Base-by-base conservation (phyloP, 2,888 invertebrate species). In the Hirtodrosophila histrioides region DNA sequence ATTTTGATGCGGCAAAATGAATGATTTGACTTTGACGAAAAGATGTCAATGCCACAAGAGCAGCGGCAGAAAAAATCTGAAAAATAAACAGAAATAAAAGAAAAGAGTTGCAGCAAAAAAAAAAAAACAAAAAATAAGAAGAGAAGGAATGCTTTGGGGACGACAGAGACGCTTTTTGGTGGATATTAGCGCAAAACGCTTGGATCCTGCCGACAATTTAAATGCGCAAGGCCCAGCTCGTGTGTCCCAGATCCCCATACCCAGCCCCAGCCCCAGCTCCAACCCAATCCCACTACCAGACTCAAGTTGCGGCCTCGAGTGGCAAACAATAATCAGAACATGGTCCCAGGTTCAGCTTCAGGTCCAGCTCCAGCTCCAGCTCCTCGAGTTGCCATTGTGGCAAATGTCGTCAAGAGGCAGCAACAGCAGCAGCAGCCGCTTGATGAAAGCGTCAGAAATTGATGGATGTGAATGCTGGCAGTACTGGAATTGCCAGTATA, bases 21-120 rank as follows among this genome's bases (percentile, higher is more conserved):
- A 89, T 88, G 89, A 89, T 90, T 89, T 89, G 90, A 90, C 84
- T 90, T 89, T 89, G 89, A 89, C 85, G 89, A 89, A 89, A 90
- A 89, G 89, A 89, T 90, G 89, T 89, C 89, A 86, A 82, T 71
- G 75, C 67, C 58, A 49, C 8, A 44, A 45, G 29, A 31, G 12
- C 7, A 24, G 1, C 17, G 48, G 24, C 27, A 64, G 45, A 67
- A 41, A 56, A 29, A 29, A 44, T 35, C 41, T 46, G 40, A 46
- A 50, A 54, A 53, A 58, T 36, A 53, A 43, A 60, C 6, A 41
- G 39, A 23, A 33, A 12, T 23, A 61, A 23, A 43, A 46, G 50
- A 29, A 35, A 24, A 35, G n/a, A 24, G 37, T 29, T 46, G 33
- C 17, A 49, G 35, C 0, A 31, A 40, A 61, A 24, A 36, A 36